Conservation (phyloP, 2,113 vertebrate genomes). For the Uropsilus gracilis region DNA sequence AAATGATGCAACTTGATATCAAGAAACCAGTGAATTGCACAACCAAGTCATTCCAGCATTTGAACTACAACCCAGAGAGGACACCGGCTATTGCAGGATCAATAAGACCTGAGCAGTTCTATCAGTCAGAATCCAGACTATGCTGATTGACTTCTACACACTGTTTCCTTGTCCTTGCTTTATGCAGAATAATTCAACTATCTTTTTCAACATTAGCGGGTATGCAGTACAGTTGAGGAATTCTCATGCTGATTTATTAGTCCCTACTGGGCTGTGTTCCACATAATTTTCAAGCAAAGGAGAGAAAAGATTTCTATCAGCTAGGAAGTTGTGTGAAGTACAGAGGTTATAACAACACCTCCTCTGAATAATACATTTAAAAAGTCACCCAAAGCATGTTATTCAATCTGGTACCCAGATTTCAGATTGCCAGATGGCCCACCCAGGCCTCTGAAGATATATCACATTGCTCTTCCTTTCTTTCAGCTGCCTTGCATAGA, state of each 20-base stretch:
- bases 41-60: background rate
- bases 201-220: background rate
- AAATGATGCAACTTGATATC: background rate
- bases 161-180: background rate
- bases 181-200: background rate
- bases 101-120: background rate
- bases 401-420: constrained; percentile 69
- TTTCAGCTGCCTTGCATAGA: constrained; percentile 6
- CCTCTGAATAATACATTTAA: constrained; percentile 60
- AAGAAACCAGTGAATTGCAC: background rate
- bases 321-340: constrained; percentile 36
- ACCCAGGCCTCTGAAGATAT: constrained; percentile 58
- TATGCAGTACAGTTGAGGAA: constrained; percentile 19
- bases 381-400: constrained; percentile 63
- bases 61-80: background rate
- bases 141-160: background rate
- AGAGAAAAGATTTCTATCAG: constrained; percentile 67
- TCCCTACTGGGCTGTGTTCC: constrained; percentile 48
- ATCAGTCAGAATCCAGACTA: background rate
- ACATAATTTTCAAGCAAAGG: constrained; percentile 55
- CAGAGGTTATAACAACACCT: constrained; percentile 65
- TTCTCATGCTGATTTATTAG: constrained; percentile 45
- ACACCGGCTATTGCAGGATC: background rate
- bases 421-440: constrained; percentile 71
- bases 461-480: background rate